Evolutionary conservation across 35 echinoderm and acorn worm genomes (phyloP).

Genomic region (Acanthaster planci): DNA sequence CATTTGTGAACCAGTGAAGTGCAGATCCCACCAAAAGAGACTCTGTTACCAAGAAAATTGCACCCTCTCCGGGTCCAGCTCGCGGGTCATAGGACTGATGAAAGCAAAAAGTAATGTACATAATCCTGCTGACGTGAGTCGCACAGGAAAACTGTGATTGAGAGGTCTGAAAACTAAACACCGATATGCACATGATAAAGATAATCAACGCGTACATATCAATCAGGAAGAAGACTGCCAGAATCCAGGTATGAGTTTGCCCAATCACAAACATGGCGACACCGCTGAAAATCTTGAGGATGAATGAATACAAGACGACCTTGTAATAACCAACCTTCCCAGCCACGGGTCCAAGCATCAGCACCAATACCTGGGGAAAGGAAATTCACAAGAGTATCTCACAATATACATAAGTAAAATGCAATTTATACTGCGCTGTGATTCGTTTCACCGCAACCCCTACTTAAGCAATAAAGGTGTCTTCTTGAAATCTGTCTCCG

Average conservation of each 20-base stretch:
- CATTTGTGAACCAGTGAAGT: too few relatives aligned
- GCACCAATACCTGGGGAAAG: slow-evolving; percentile 53
- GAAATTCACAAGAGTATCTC: neutral
- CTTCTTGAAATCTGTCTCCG: neutral
- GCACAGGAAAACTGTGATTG: too few relatives aligned
- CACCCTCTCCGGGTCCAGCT: too few relatives aligned
- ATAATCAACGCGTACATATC: too few relatives aligned
- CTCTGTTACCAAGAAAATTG: too few relatives aligned
- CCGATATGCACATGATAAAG: too few relatives aligned
- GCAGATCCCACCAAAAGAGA: too few relatives aligned
- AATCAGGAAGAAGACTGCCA: slow-evolving; percentile 61
- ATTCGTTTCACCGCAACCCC: neutral
- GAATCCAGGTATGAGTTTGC: slow-evolving; percentile 37
- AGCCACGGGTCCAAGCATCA: slow-evolving; percentile 50
- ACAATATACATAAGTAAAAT: too few relatives aligned
- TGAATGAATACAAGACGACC: slow-evolving; percentile 53
- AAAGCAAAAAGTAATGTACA: too few relatives aligned
- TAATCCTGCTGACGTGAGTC: too few relatives aligned
- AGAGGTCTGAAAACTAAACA: too few relatives aligned
- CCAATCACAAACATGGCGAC: slow-evolving; percentile 57
- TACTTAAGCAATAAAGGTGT: neutral
- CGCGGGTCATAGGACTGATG: too few relatives aligned
- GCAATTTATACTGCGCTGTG: neutral
- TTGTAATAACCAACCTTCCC: slow-evolving; percentile 53
- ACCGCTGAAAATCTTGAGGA: slow-evolving; percentile 41